Evolutionary conservation across 2,113 vertebrate species (phyloP).

Genomic region (Rousettus leschenaultii): DNA sequence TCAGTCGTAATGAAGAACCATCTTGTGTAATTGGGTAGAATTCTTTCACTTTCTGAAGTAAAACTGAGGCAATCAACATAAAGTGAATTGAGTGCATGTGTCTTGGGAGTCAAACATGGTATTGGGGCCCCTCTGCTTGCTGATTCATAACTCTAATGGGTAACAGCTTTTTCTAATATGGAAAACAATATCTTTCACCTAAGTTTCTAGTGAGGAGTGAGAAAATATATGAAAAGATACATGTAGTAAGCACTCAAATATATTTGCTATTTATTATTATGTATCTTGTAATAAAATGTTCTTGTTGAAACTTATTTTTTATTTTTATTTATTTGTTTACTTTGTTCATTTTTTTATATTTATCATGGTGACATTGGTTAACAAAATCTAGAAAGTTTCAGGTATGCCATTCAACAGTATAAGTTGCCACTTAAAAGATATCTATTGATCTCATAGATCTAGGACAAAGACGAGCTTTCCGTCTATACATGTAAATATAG

Average conservation of each 20-base stretch:
- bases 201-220: background rate
- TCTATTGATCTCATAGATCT: background rate
- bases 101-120: background rate
- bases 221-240: background rate
- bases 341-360: no score
- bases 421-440: background rate
- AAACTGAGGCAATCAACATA: background rate
- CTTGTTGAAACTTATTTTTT: background rate
- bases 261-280: background rate
- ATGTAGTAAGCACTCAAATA: background rate
- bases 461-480: background rate
- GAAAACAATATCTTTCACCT: background rate
- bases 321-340: no score
- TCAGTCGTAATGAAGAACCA: background rate
- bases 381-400: no score
- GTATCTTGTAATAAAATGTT: background rate
- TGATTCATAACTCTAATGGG: background rate
- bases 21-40: background rate
- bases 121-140: background rate
- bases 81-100: background rate
- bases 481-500: background rate
- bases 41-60: background rate
- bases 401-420: no score
- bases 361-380: no score
- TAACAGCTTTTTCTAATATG: background rate